Base-by-base conservation (phyloP, 2,888 invertebrate genomes). In the Antitype chi region DNA sequence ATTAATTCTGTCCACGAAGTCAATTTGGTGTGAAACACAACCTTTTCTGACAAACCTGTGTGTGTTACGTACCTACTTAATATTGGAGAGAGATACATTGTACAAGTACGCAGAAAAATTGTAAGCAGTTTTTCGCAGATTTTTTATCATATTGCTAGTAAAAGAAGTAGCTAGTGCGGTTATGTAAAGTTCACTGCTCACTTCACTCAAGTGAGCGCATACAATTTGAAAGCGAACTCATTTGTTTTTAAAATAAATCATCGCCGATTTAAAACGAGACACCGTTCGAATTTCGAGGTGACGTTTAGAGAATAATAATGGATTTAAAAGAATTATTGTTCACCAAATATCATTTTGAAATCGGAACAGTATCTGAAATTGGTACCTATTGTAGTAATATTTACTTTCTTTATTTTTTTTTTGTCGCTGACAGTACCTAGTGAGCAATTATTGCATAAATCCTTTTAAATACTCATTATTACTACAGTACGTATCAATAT, bases 1-100 rank as follows among this genome's bases (percentile, higher is more conserved):
- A 74, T 82, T 81, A 70, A 83, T 83, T 83, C 86, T 23, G 53
- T 60, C 20, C 83, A 83, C 83, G 86, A 43, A 86, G 67, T 52
- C 86, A 86, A 84, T 86, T 84, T 63, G 49, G 69, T 63, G 62
- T 23, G 60, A 73, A 66, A 81, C 43, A 73, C 52, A 76, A 70
- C 47, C 64, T 81, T 70, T 52, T 76, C 38, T 53, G 53, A 59
- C 59, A 62, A 64, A 69, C 68, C 55, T 63, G 47, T 32, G 49
- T 69, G 15, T 59, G 52, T 60, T 38, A 66, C 32, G 62, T 55
- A 55, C 47, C 70, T 38, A 62, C 47, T 74, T 38, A 62, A 63
- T 81, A 83, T 66, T 32, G 17, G 20, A 8, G 20, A 53, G 15
- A 28, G n/a, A 81, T 43, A 69, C 28, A 70, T 72, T 28, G 43